phyloP scores from a whole-genome alignment of 2,113 vertebrate genomes.

The Chloroceryle aenea region DNA sequence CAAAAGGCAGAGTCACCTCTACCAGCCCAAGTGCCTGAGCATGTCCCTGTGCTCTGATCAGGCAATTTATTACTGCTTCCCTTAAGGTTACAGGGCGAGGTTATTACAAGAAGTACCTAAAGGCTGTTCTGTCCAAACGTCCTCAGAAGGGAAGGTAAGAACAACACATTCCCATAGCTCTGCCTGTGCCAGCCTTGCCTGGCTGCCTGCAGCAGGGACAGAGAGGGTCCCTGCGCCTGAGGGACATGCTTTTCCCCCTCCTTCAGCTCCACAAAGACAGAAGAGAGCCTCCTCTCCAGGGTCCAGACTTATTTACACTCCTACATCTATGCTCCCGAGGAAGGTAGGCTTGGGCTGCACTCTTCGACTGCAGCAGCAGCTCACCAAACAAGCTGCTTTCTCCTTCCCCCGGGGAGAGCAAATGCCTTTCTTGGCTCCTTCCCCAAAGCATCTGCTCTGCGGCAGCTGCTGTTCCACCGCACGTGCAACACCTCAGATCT shows the following conservation, averaged over 20 bases:
- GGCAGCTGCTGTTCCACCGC: background rate
- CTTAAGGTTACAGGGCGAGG: conserved; percentile 76
- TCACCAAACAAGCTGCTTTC: background rate
- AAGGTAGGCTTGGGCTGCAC: conserved; percentile 66
- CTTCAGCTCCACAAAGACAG: conserved; percentile 59
- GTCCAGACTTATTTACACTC: conserved; percentile 63
- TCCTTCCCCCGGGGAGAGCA: background rate
- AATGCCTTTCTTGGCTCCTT: background rate
- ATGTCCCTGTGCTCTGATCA: background rate
- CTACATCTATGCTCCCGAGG: conserved; percentile 83
- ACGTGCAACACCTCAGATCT: background rate
- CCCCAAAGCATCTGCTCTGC: background rate
- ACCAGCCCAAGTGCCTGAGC: background rate
- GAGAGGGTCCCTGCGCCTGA: background rate
- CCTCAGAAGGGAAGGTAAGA: conserved; percentile 64
- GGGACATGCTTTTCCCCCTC: rapidly evolving
- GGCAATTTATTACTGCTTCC: background rate
- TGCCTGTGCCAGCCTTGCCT: background rate
- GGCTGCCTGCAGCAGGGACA: background rate
- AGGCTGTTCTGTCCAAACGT: conserved; percentile 81
- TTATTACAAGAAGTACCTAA: conserved; percentile 86
- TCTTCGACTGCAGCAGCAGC: background rate
- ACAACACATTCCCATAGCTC: rapidly evolving
- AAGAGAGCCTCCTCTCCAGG: conserved; percentile 67
- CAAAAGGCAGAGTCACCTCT: background rate